phyloP scores from a whole-genome alignment of 1,140 invertebrate species.

The Ceratina calcarata region DNA sequence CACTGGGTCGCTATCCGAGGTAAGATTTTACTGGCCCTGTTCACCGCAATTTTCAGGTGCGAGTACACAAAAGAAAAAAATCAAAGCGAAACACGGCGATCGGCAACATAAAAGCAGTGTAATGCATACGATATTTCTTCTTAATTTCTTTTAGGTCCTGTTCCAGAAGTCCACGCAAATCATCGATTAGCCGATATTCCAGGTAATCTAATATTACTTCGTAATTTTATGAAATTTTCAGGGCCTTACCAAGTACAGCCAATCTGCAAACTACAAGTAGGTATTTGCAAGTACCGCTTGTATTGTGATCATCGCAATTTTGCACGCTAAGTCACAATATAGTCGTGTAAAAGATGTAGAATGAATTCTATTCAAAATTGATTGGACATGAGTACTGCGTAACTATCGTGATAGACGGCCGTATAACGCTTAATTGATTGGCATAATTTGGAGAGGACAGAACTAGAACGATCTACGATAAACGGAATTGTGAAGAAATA shows the following conservation, averaged over 20 bases:
- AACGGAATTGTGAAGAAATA: conserved; percentile 44
- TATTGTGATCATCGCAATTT: conserved; percentile 61
- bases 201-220: conserved; percentile 70
- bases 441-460: conserved; percentile 44
- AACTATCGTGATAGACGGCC: conserved; percentile 41
- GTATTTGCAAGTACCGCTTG: conserved; percentile 69
- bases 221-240: conserved; percentile 66
- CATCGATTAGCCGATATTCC: conserved; percentile 63
- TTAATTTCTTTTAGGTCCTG: conserved; percentile 75
- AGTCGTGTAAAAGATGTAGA: conserved; percentile 44
- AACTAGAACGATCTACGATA: conserved; percentile 42
- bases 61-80: conserved; percentile 61
- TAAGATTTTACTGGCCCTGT: conserved; percentile 63
- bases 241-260: conserved; percentile 58
- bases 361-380: conserved; percentile 27
- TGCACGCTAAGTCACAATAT: conserved; percentile 61
- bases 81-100: conserved; percentile 44
- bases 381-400: conserved; percentile 45
- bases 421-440: conserved; percentile 35
- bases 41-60: conserved; percentile 70
- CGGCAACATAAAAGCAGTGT: conserved; percentile 49
- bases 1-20: conserved; percentile 71
- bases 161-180: conserved; percentile 71
- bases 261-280: conserved; percentile 66
- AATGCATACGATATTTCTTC: conserved; percentile 65